These are phyloP conservation scores for Scaptomyza tumidula DNA, from an alignment of 2,888 invertebrate genomes.

Conservation along the genomic window DNA sequence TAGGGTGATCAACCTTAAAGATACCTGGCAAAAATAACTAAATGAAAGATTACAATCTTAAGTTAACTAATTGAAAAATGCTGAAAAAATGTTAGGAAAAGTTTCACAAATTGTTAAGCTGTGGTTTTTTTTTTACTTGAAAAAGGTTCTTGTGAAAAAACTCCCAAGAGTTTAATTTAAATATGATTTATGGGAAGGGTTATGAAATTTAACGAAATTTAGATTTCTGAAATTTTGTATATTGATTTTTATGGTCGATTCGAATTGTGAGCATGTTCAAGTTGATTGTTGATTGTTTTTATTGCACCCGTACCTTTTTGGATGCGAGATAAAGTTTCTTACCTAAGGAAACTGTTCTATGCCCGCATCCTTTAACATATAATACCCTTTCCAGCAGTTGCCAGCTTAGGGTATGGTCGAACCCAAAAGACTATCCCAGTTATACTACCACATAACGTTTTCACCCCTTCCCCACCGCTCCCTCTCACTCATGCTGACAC, in stretches of 20 bases:
- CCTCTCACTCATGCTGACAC: slow-evolving; percentile 11
- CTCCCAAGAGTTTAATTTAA: not conserved
- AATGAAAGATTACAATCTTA: not conserved
- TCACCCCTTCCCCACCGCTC: not conserved
- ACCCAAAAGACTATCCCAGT: slow-evolving; percentile 50
- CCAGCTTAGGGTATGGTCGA: slow-evolving; percentile 28
- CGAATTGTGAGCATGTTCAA: not conserved
- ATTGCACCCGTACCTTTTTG: not conserved
- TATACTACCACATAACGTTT: slow-evolving; percentile 63
- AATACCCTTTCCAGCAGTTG: slow-evolving; percentile 30
- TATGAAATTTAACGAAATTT: slow-evolving; percentile 1
- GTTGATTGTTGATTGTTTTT: not conserved
- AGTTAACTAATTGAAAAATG: slow-evolving; percentile 3
- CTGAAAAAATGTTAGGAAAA: no score
- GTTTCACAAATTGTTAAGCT: no score
- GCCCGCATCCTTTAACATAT: slow-evolving; percentile 20
- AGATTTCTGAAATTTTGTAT: not conserved
- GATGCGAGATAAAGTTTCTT: not conserved
- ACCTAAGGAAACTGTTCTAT: not conserved
- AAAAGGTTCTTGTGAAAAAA: no score
- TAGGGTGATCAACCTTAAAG: slow-evolving; percentile 24
- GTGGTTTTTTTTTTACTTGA: no score
- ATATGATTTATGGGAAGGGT: not conserved
- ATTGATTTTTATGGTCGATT: not conserved
- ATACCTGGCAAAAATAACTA: slow-evolving; percentile 23